A percentile compares a stretch with the other conserved stretches of the same genome.
Conservation (phyloP, 2,113 vertebrate species). For the Cygnus buccinator region DNA sequence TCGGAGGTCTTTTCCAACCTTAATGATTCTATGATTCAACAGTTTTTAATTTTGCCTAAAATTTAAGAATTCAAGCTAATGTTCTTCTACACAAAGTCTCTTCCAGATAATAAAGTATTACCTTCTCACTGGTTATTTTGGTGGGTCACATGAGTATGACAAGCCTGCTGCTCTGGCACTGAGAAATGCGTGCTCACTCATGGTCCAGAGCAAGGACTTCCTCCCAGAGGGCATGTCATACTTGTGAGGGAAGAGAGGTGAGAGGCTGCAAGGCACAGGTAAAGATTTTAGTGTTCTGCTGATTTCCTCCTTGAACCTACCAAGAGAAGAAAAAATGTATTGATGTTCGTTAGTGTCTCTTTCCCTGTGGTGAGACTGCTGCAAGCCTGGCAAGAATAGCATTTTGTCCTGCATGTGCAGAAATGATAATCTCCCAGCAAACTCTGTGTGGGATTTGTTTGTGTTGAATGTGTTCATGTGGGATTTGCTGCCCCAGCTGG, state of each 20-base stretch:
- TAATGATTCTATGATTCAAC: not conserved
- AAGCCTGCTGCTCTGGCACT: not conserved
- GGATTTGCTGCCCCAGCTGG: not conserved
- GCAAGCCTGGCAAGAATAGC: not conserved
- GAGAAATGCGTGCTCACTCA: not conserved
- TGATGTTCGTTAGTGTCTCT: rapidly evolving
- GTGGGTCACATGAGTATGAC: not conserved
- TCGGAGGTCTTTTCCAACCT: no score
- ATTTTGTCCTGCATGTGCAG: rapidly evolving
- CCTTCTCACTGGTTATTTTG: not conserved
- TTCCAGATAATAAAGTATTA: not conserved
- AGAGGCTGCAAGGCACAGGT: not conserved
- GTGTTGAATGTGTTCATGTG: no score
- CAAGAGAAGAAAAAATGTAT: rapidly evolving
- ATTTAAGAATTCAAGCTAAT: not conserved
- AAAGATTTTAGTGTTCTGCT: not conserved
- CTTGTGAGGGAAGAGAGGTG: not conserved
- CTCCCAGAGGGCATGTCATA: not conserved
- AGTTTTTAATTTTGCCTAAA: not conserved
- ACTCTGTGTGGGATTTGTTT: not conserved
- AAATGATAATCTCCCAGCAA: not conserved
- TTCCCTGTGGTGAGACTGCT: rapidly evolving
- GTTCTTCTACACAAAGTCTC: not conserved
- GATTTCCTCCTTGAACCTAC: no score
- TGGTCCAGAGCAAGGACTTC: no score